Evolutionary conservation across 1,140 invertebrate species (phyloP).

Genomic region (Drosophila nasuta): DNA sequence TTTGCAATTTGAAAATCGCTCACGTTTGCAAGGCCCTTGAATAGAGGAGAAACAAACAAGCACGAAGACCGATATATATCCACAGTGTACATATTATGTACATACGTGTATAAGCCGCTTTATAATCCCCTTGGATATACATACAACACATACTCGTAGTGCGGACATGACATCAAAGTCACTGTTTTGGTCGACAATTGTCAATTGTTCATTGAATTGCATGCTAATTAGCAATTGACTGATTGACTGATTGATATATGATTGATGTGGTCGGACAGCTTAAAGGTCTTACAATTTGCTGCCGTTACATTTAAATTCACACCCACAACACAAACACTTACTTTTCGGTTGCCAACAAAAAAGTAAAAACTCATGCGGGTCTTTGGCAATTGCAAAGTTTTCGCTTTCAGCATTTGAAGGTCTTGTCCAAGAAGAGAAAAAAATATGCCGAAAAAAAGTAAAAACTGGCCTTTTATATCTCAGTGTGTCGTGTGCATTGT

Average conservation of each 20-base stretch:
- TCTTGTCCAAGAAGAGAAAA: slow-evolving; percentile 50
- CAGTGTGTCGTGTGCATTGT: slow-evolving; percentile 43
- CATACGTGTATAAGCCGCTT: not conserved
- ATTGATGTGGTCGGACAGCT: slow-evolving; percentile 46
- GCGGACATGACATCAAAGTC: slow-evolving; percentile 70
- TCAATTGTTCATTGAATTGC: slow-evolving; percentile 75
- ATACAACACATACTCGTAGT: slow-evolving; percentile 28
- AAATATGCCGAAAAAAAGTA: slow-evolving; percentile 50
- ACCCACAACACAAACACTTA: slow-evolving; percentile 47
- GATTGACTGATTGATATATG: slow-evolving; percentile 45
- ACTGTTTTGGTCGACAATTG: slow-evolving; percentile 54
- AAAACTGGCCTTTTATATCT: slow-evolving; percentile 23
- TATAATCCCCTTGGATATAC: slow-evolving; percentile 50
- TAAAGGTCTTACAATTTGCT: slow-evolving; percentile 53
- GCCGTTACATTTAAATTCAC: slow-evolving; percentile 55
- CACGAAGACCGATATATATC: not conserved
- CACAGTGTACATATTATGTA: not conserved
- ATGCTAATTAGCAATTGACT: slow-evolving; percentile 73
- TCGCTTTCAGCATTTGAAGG: slow-evolving; percentile 72
- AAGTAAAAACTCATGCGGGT: slow-evolving; percentile 16
- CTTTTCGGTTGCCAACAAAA: slow-evolving; percentile 1
- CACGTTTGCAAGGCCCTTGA: slow-evolving; percentile 55
- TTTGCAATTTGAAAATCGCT: slow-evolving; percentile 52
- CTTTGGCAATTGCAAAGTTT: slow-evolving; percentile 59
- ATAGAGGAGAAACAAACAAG: not conserved